Evolutionary conservation across 2,888 invertebrate species (phyloP).

Genomic region (Allacma fusca): DNA sequence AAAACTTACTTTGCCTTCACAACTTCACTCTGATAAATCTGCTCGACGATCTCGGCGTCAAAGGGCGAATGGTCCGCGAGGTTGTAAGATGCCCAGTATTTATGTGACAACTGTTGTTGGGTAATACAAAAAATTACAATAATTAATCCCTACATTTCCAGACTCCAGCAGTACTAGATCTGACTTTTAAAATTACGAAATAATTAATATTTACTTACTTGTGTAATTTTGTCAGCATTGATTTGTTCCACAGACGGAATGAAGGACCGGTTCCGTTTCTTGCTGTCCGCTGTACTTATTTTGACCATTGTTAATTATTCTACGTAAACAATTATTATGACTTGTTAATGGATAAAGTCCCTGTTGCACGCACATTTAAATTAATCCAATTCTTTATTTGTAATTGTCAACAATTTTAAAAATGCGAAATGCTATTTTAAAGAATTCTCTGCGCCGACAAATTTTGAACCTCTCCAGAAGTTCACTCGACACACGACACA

Average conservation of each 20-base stretch:
- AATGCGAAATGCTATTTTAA: too few species aligned
- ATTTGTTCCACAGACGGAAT: conserved; percentile 86
- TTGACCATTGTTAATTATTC: conserved; percentile 56
- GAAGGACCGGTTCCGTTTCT: conserved; percentile 55
- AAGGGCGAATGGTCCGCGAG: conserved; percentile 76
- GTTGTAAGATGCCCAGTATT: conserved; percentile 92
- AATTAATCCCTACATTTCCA: too few species aligned
- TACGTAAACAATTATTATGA: too few species aligned
- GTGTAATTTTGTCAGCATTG: conserved; percentile 86
- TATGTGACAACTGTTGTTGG: conserved; percentile 85
- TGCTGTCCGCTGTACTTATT: conserved; percentile 54
- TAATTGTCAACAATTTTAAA: too few species aligned
- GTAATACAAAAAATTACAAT: conserved; percentile 57
- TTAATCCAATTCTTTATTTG: too few species aligned
- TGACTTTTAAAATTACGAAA: neutral
- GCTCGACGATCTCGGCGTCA: conserved; percentile 81
- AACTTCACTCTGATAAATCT: conserved; percentile 88
- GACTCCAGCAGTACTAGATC: too few species aligned
- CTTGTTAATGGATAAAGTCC: too few species aligned
- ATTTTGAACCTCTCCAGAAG: too few species aligned
- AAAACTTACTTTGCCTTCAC: conserved; percentile 74
- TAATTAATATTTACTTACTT: conserved; percentile 68
- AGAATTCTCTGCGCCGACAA: too few species aligned
- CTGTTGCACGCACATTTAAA: too few species aligned
- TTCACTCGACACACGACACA: too few species aligned